These are phyloP conservation scores for Pandemis heparana DNA, from an alignment of 2,888 invertebrate species.

Conservation along the genomic window DNA sequence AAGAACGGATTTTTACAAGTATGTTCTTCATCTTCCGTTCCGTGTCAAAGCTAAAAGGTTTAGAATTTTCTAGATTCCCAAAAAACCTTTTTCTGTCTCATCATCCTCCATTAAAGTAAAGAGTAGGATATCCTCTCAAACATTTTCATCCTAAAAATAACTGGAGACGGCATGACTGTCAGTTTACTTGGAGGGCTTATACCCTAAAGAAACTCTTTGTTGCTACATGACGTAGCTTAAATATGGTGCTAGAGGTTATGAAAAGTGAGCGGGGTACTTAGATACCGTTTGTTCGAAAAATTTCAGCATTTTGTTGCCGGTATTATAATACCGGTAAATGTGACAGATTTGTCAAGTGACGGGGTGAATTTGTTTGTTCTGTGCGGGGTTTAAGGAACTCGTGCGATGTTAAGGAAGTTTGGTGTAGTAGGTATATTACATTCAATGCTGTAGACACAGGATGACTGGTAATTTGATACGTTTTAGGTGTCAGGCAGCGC, in stretches of 20 bases:
- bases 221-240: slow-evolving; percentile 27
- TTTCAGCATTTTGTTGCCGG: slow-evolving; percentile 7
- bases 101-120: slow-evolving; percentile 27
- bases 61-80: not conserved
- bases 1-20: no score
- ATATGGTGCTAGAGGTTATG: slow-evolving; percentile 27
- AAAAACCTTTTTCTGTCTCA: not conserved
- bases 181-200: slow-evolving; percentile 19
- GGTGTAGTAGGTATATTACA: not conserved
- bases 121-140: slow-evolving; percentile 32
- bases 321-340: slow-evolving; percentile 6
- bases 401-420: slow-evolving; percentile 15
- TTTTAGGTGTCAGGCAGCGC: not conserved
- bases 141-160: slow-evolving; percentile 30
- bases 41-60: not conserved
- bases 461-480: not conserved
- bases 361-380: not conserved
- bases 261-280: slow-evolving; percentile 22
- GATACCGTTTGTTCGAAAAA: slow-evolving; percentile 20
- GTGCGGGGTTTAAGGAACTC: not conserved
- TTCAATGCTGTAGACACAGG: not conserved
- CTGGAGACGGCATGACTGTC: slow-evolving; percentile 30
- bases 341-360: slow-evolving; percentile 30
- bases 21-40: no score
- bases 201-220: slow-evolving; percentile 29